Evolutionary conservation across 2,888 invertebrate species (phyloP), one percentile per base, ranked within the genome.

Genomic region (Matsumyia berberina): DNA sequence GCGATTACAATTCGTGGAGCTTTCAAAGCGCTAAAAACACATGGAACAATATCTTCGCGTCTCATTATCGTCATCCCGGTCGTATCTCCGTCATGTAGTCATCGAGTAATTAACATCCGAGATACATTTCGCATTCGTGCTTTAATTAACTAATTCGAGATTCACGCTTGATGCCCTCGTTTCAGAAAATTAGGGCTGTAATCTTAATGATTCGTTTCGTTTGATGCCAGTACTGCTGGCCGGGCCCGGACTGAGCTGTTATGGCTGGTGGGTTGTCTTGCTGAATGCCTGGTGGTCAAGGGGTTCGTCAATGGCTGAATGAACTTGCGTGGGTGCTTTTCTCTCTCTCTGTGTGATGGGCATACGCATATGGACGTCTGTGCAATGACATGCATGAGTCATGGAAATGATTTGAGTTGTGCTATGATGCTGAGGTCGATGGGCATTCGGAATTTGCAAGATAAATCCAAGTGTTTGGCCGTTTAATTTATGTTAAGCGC

Each of bases 121-220:
- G 62, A 78, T 78, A 78, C 83, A 78, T 83, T 83, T 83, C 78
- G 39, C 83, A 83, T 73, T 78, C 51, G 64, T 64, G 78, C 57
- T 83, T 83, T 79, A 83, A 83, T 83, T 78, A 82, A 82, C 77
- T 82, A 67, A 82, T 72, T 82, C 64, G 78, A 78, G 67, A 74
- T 73, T 78, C 78, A 83, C 78, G 78, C 62, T 73, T 74, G 69
- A 46, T 83, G 83, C 67, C 83, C 83, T 74, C 73, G 42, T 78
- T 83, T 78, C 62, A 37, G 49, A 51, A 83, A 78, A 78, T 83
- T 69, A 78, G 83, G 69, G 69, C 33, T 64, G 62, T 58, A 69
- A 69, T 74, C 83, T 69, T 74, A 83, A 83, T 78, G 69, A 69
- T 55, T 74, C 49, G 64, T 74, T 78, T 83, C 58, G 69, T 74